A percentile compares a stretch with the other conserved stretches of the same genome.
Evolutionary conservation across 2,113 vertebrate species (phyloP).

Genomic region (Cyprinodon variegatus): DNA sequence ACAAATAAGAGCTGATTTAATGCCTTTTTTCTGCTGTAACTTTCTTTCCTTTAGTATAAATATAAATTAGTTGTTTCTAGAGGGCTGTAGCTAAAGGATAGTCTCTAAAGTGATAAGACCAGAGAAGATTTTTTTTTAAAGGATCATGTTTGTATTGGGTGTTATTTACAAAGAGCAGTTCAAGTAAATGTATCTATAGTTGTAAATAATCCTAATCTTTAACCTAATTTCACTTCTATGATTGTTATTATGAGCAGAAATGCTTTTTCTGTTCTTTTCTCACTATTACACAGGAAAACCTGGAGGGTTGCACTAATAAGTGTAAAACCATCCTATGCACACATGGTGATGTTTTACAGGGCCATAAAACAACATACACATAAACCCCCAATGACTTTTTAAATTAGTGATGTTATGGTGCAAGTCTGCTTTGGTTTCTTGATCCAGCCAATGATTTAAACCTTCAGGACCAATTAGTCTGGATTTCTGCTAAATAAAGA

Average conservation of each 20-base stretch:
- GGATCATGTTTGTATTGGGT: no score
- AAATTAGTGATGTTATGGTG: neutral
- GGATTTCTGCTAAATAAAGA: neutral
- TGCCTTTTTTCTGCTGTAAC: neutral
- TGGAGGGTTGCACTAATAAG: neutral
- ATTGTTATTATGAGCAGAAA: neutral
- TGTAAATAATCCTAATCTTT: neutral
- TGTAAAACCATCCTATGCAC: neutral
- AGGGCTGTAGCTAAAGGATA: neutral
- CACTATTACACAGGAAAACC: neutral
- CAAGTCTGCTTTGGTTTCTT: neutral
- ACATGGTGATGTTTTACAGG: neutral
- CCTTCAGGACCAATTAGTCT: neutral
- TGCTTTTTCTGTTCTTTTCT: neutral
- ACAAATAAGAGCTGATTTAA: no score
- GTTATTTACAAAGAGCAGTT: neutral
- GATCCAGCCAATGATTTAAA: neutral
- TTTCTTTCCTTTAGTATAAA: neutral
- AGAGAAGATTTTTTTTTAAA: neutral
- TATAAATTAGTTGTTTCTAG: neutral
- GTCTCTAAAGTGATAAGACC: neutral
- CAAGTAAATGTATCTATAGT: neutral
- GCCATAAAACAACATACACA: neutral
- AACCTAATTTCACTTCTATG: neutral
- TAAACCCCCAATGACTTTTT: neutral